Conservation (phyloP, 2,113 vertebrate species). For the Hydrochoerus hydrochaeris region DNA sequence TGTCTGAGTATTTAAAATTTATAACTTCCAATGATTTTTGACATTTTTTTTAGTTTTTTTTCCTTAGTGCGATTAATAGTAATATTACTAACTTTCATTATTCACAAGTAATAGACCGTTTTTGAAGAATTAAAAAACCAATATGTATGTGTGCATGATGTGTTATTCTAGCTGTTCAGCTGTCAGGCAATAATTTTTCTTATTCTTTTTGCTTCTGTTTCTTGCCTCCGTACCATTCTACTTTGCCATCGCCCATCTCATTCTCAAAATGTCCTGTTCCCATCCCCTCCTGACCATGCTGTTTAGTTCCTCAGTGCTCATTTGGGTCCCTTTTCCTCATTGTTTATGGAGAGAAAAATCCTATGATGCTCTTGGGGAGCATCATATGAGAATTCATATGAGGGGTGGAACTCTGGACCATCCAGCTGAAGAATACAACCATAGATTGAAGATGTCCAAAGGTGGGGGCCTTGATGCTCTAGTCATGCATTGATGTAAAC, state of each 20-base stretch:
- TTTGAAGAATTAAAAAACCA: neutral
- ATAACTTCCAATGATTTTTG: neutral
- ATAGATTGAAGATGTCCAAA: neutral
- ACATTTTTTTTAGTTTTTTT: conserved; percentile 30
- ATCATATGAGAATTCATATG: neutral
- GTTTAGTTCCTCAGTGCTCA: neutral
- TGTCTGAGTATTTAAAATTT: neutral
- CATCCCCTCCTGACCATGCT: neutral
- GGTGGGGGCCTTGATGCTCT: neutral
- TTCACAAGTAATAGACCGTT: neutral
- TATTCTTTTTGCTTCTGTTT: neutral
- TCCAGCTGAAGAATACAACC: neutral
- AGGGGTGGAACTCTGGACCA: neutral
- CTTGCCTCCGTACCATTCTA: neutral
- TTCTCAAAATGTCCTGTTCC: neutral
- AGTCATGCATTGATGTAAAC: neutral
- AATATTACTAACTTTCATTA: neutral
- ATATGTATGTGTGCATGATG: neutral
- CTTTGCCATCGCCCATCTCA: neutral
- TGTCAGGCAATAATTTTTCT: neutral
- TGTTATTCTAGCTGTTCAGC: neutral
- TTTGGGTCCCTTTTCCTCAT: neutral
- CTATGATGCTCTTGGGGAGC: too few relatives aligned
- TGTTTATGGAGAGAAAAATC: neutral
- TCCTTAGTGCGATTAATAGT: neutral